Evolutionary conservation across 2,797 vertebrate species (phyloP), one percentile per base, ranked within the genome.

Genomic region (Lacerta bilineata): DNA sequence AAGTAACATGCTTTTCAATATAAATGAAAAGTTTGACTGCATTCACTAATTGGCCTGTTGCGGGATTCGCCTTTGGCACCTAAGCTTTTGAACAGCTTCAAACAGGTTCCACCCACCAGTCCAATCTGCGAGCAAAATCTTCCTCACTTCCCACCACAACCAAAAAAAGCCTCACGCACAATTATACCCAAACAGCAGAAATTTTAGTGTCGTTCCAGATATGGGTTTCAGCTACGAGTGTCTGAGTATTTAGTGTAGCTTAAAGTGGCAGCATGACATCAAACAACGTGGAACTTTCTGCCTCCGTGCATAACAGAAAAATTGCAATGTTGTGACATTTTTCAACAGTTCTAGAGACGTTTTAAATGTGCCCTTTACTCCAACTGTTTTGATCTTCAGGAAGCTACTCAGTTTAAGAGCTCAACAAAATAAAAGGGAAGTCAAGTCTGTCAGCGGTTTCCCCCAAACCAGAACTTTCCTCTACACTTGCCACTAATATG

Each of bases 311-410:
- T 55, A 69, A n/a, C 18, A 76, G 17, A 4, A 13, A 46, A 68
- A 69, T 61, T 39, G 36, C 33, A 33, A 29, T 46, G 36, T 41
- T 79, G 33, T 79, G 46, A 82, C 61, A 76, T 74, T 76, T 68
- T 68, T 29, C 36, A n/a, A 61, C 61, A 75, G 29, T 86, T 76
- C 76, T 41, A 76, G 43, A 85, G 33, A 33, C 33, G 27, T 64
- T 80, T 50, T 23, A 85, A 89, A 68, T 39, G 41, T 81, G 33
- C 27, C 43, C 29, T 29, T 68, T 39, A 39, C 61, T 50, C 81
- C n/a, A 89, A 85, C 64, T n/a, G 18, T 68, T 59, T 69, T 85
- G 78, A 76, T 55, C 74, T 77, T 69, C 64, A 86, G 55, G 9
- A 20, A 43, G 33, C 17, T 33, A 59, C 36, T 68, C 15, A 78